Percentiles rank a stretch among this genome's conserved stretches.
Evolutionary conservation across 53 echinoderm and acorn worm species (phyloP).

Genomic region (Pentamera pediparva): DNA sequence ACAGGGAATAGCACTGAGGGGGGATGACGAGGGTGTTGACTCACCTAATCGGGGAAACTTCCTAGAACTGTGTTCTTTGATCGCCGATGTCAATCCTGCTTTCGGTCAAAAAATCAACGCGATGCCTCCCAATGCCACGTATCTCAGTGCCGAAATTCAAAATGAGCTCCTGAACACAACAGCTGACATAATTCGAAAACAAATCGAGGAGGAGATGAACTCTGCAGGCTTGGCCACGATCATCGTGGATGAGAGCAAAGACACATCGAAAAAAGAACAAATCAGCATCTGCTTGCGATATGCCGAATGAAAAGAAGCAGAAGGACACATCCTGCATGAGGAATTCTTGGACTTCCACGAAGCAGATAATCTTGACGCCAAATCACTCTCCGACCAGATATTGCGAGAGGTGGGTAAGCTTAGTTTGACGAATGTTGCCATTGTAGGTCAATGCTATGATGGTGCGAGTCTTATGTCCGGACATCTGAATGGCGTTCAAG

Average conservation of each 20-base stretch:
- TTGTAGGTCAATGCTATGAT: conserved; percentile 27
- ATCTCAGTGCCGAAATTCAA: conserved; percentile 1
- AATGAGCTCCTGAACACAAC: conserved; percentile 1
- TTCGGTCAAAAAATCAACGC: neutral
- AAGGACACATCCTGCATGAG: conserved; percentile 3
- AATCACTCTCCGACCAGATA: conserved; percentile 10
- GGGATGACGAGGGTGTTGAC: neutral
- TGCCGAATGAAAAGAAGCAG: conserved; percentile 7
- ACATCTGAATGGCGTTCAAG: conserved; percentile 24
- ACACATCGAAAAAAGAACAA: conserved; percentile 12
- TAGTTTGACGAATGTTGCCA: conserved; percentile 3
- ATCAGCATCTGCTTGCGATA: conserved; percentile 14
- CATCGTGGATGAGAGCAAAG: conserved; percentile 6
- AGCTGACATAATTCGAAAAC: neutral
- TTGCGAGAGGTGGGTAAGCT: neutral
- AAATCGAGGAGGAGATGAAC: conserved; percentile 5
- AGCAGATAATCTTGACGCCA: conserved; percentile 22
- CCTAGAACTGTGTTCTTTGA: conserved; percentile 4
- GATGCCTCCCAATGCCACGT: conserved; percentile 4
- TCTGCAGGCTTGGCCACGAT: neutral
- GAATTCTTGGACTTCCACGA: conserved; percentile 28
- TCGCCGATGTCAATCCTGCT: neutral
- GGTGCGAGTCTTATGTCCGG: conserved; percentile 21
- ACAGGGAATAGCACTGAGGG: neutral
- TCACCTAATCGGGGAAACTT: neutral